Evolutionary conservation across 2,888 invertebrate species (phyloP).

Genomic region (Unio pictorum): DNA sequence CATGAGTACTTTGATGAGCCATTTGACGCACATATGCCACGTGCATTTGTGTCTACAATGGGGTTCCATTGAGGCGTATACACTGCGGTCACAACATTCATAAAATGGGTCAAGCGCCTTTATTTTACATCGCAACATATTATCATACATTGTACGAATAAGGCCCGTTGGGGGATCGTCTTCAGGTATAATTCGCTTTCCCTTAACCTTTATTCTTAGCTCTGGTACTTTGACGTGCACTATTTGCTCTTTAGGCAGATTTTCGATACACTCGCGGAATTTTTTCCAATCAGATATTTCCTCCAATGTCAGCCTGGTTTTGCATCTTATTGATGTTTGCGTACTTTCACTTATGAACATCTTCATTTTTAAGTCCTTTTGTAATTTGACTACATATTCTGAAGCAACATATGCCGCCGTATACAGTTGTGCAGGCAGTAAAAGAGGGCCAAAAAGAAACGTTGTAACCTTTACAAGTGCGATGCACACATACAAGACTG

Average conservation of each 20-base stretch:
- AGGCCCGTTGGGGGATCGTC: conserved; percentile 63
- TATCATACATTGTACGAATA: conserved; percentile 59
- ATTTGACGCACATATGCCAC: conserved; percentile 55
- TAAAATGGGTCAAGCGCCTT: conserved; percentile 62
- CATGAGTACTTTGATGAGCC: conserved; percentile 52
- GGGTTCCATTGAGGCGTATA: conserved; percentile 53
- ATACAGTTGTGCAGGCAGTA: conserved; percentile 62
- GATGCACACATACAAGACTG: conserved; percentile 58
- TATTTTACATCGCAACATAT: conserved; percentile 63
- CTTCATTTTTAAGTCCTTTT: conserved; percentile 53
- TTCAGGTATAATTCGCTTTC: conserved; percentile 60
- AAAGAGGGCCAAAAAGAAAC: conserved; percentile 61
- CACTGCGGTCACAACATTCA: conserved; percentile 62
- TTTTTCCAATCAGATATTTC: conserved; percentile 53
- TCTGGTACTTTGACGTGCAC: conserved; percentile 54
- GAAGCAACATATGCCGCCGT: conserved; percentile 60
- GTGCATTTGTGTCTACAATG: conserved; percentile 48
- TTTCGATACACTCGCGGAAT: conserved; percentile 45
- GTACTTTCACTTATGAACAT: conserved; percentile 56
- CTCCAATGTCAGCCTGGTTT: conserved; percentile 49
- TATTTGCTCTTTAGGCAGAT: conserved; percentile 50
- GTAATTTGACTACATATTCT: conserved; percentile 63
- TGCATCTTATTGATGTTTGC: conserved; percentile 49
- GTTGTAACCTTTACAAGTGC: conserved; percentile 59
- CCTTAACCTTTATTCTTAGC: conserved; percentile 58